Evolutionary conservation across 1,140 invertebrate genomes (phyloP).

Genomic region (Cepaea nemoralis): DNA sequence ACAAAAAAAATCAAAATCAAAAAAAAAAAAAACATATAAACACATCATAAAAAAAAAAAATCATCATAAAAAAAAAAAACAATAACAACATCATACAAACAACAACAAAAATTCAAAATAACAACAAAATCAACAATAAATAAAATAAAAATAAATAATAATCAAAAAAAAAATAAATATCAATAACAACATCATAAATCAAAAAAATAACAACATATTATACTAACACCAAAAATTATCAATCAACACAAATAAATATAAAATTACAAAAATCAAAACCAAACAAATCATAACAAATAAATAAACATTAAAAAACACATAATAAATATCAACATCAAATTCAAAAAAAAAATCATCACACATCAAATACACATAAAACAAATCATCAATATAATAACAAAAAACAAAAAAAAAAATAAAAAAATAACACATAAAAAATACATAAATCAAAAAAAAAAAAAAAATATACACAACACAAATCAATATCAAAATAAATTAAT

Average conservation of each 20-base stretch:
- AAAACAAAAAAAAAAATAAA: conserved; percentile 4
- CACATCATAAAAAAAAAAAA: neutral
- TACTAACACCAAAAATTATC: neutral
- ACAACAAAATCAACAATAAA: neutral
- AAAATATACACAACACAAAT: neutral
- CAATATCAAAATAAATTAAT: neutral
- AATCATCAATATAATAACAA: neutral
- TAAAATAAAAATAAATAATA: neutral
- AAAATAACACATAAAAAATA: neutral
- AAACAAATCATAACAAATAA: neutral
- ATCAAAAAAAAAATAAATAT: neutral
- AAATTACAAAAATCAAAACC: neutral
- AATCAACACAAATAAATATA: neutral
- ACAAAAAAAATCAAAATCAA: neutral
- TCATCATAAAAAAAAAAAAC: neutral
- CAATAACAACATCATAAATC: neutral
- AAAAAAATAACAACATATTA: neutral
- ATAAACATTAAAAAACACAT: neutral
- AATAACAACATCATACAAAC: neutral
- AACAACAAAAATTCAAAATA: conserved; percentile 7
- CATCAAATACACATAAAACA: neutral
- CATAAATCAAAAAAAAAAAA: neutral
- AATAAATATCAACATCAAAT: neutral
- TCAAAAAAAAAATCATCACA: neutral
- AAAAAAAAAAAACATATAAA: neutral